Evolutionary conservation across 1,140 invertebrate species (phyloP), one percentile per base, ranked within the genome.

Genomic region (Drosophila leontia): DNA sequence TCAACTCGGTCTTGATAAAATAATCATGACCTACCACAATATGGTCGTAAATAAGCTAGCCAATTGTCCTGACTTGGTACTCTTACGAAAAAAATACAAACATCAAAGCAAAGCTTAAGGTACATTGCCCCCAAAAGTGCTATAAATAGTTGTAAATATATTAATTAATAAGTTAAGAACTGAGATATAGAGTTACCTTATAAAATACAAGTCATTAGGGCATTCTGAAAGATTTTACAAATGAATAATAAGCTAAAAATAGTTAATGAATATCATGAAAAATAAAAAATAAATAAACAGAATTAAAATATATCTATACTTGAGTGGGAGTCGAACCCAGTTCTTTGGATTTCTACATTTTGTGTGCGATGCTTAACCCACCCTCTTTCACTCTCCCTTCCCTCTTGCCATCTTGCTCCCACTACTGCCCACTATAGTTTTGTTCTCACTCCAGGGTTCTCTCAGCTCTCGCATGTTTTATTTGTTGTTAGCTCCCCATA

Each of bases 1-100:
- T 48, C 44, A 58, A 60, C 56, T 83, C 75, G 45, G 78, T 63
- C 76, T 83, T 84, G 64, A 80, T 83, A 83, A 77, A 84, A 77
- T 80, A 83, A 72, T 84, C 81, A 76, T 84, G 81, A 83, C 81
- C 81, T 83, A 80, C 58, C 81, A 64, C 81, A 83, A 83, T 80
- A 71, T 45, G 35, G 55, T 62, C 69, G 77, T 68, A 76, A 80
- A 76, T 76, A 84, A 84, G 61, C 56, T 65, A 62, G 41, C 53
- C 64, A 61, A 60, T 55, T 61, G 51, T 65, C 17, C 19, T 23
- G 34, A 26, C 29, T 39, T 39, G 13, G 9, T 37, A 15, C 3
- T 32, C 5, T 23, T 53, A 19, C 17, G 23, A 51, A 47, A 37
- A 19, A 44, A 41, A 44, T 17, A 42, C 15, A 19, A 55, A 55